Base-by-base conservation (phyloP, 2,888 invertebrate genomes). In the Koerneria pararmatus region DNA sequence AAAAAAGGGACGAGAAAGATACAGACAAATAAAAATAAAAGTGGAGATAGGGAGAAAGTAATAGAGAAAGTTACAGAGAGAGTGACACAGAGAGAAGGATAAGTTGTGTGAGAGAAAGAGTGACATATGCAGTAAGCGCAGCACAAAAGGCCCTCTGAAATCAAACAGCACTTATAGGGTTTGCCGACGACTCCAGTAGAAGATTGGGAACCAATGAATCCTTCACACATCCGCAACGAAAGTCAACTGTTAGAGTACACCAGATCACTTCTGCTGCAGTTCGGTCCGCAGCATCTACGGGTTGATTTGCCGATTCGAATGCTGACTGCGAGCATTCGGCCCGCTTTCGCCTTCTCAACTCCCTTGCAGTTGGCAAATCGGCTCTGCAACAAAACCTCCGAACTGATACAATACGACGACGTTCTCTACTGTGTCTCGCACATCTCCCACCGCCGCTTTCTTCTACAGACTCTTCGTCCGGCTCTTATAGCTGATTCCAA, bases 241-340 rank as follows among this genome's bases (percentile, higher is more conserved):
- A 56, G 54, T 56, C 64, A 64, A 41, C 15, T 64, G 31, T 22
- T 56, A 19, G 64, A 37, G 1, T 64, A 64, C 54, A 32, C 64
- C 19, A 3, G 29, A 3, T 54, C 64, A 11, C 64, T 64, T 5
- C 64, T 64, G n/a, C 32, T 46, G 31, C 64, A 64, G 32, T 64
- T 29, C 46, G 64, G 64, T 29, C 64, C 64, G 5, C 64, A 64
- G 27, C 64, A 64, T n/a, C 54, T 56, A n/a, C 48, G 54, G 31
- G 56, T 64, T 34, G 64, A 64, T 41, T 31, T 64, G 5, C 64
- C 64, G n/a, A n/a, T n/a, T n/a, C n/a, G n/a, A n/a, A n/a, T n/a
- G n/a, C n/a, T n/a, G n/a, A n/a, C n/a, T n/a, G n/a, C n/a, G n/a
- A n/a, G n/a, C n/a, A n/a, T n/a, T n/a, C n/a, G n/a, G n/a, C n/a